phyloP scores from a whole-genome alignment of 2,113 vertebrate species.

The Glaucidium brasilianum region DNA sequence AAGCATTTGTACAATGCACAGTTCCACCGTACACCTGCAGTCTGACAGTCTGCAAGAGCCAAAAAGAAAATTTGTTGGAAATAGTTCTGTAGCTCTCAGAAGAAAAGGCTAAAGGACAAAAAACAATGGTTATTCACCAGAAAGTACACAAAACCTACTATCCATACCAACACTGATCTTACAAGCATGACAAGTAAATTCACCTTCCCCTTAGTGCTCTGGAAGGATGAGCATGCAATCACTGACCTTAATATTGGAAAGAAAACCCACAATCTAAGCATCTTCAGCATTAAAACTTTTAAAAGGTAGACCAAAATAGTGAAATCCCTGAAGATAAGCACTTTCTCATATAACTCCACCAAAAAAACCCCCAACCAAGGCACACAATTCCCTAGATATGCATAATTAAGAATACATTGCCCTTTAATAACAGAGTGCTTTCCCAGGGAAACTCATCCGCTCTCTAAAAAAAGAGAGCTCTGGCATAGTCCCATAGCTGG shows the following conservation, averaged over 20 bases:
- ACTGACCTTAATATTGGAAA: not conserved
- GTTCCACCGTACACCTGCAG: not conserved
- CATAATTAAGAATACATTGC: not conserved
- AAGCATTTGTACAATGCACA: not conserved
- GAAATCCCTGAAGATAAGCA: not conserved
- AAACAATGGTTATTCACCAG: constrained; percentile 30
- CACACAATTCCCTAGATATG: not conserved
- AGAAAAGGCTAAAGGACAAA: constrained; percentile 36
- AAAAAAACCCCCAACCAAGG: too few species aligned
- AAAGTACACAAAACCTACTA: not conserved
- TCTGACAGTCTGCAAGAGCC: not conserved
- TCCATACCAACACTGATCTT: not conserved
- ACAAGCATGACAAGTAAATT: not conserved
- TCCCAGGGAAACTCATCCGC: not conserved
- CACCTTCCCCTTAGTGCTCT: not conserved
- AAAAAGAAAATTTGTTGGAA: not conserved
- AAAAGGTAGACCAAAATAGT: not conserved
- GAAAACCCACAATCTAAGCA: not conserved
- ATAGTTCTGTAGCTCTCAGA: not conserved
- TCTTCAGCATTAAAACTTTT: not conserved
- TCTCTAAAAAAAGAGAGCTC: not conserved
- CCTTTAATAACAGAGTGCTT: not conserved
- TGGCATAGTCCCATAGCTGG: not conserved
- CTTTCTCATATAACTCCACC: not conserved
- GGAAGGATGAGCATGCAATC: not conserved